phyloP scores from a whole-genome alignment of 2,797 vertebrate species.

The Parambassis ranga region DNA sequence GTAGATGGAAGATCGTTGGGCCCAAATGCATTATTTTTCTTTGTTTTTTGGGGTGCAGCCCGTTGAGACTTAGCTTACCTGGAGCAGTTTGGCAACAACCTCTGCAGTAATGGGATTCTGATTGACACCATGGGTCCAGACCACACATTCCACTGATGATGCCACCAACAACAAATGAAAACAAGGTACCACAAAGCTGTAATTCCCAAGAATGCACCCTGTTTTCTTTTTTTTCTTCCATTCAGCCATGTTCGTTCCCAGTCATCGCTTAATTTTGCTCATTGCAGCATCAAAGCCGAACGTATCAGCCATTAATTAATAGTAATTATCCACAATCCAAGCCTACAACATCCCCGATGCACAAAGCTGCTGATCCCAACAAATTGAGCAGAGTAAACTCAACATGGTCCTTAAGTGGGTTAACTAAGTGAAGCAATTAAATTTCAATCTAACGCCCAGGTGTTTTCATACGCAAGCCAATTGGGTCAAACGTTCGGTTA shows the following conservation, averaged over 20 bases:
- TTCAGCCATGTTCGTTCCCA: constrained; percentile 22
- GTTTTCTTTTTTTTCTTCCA: constrained; percentile 13
- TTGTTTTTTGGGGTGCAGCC: constrained; percentile 45
- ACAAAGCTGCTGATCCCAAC: constrained; percentile 69
- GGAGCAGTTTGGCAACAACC: constrained; percentile 65
- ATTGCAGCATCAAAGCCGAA: constrained; percentile 48
- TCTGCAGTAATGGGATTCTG: constrained; percentile 75
- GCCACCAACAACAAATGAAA: constrained; percentile 33
- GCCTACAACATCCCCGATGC: constrained; percentile 59
- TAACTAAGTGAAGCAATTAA: constrained; percentile 79
- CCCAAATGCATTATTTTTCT: constrained; percentile 42
- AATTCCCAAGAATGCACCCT: neutral
- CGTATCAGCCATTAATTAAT: constrained; percentile 74
- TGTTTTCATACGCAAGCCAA: constrained; percentile 67
- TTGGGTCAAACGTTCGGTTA: constrained; percentile 66
- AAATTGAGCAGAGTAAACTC: constrained; percentile 71
- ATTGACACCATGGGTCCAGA: constrained; percentile 61
- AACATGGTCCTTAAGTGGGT: constrained; percentile 71
- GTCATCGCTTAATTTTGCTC: constrained; percentile 30
- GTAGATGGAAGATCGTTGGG: constrained; percentile 32
- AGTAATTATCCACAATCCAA: constrained; percentile 73
- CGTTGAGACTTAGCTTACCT: constrained; percentile 46
- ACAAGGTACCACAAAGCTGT: constrained; percentile 9
- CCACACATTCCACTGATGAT: constrained; percentile 26
- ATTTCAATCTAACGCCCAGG: constrained; percentile 76